Evolutionary conservation across 2,888 invertebrate genomes (phyloP).

Genomic region (Falcaria lacertinaria): DNA sequence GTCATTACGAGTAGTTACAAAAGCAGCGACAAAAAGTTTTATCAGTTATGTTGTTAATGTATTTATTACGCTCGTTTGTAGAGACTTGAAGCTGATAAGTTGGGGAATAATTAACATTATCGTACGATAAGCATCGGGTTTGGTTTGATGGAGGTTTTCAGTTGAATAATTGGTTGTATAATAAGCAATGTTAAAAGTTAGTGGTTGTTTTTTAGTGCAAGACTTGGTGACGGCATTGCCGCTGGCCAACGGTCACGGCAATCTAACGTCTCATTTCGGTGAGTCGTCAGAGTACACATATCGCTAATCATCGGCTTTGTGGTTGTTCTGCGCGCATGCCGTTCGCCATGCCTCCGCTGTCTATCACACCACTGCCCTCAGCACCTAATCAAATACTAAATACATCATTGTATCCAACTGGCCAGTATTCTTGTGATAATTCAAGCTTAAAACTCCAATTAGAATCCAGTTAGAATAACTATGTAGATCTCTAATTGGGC

Average conservation of each 20-base stretch:
- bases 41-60: constrained; percentile 23
- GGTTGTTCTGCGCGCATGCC: constrained; percentile 73
- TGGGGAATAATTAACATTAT: constrained; percentile 21
- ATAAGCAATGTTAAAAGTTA: constrained; percentile 73
- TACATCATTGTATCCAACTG: background rate
- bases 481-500: background rate
- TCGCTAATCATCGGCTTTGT: constrained; percentile 72
- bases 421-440: background rate
- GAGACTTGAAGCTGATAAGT: constrained; percentile 34
- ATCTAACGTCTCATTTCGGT: constrained; percentile 78
- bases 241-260: constrained; percentile 78
- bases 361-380: constrained; percentile 23
- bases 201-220: constrained; percentile 80
- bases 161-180: constrained; percentile 37
- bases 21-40: constrained; percentile 17
- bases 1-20: constrained; percentile 44
- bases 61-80: constrained; percentile 27
- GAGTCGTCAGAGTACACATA: constrained; percentile 72
- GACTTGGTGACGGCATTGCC: constrained; percentile 80
- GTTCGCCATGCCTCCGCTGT: constrained; percentile 53
- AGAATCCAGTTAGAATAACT: constrained; percentile 1
- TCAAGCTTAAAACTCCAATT: background rate
- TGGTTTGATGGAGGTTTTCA: constrained; percentile 14
- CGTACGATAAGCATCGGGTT: constrained; percentile 38
- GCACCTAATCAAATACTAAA: constrained; percentile 4